phyloP scores from a whole-genome alignment of 2,888 invertebrate genomes.

The Lasioglossum oenotherae region DNA sequence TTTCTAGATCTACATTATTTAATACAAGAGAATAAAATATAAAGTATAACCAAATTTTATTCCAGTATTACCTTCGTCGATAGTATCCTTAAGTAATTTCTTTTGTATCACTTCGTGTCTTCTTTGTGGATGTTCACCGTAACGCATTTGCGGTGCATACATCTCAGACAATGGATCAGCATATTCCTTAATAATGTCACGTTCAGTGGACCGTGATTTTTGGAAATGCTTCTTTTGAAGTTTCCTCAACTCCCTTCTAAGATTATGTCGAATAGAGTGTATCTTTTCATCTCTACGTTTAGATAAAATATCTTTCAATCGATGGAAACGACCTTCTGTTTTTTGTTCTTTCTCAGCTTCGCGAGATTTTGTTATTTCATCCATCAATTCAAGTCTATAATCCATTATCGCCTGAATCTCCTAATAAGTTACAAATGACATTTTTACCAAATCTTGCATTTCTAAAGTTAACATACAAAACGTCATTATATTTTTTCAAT shows the following conservation, averaged over 20 bases:
- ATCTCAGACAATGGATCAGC: slow-evolving; percentile 87
- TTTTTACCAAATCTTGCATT: not conserved
- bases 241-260: slow-evolving; percentile 85
- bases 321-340: slow-evolving; percentile 81
- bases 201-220: slow-evolving; percentile 41
- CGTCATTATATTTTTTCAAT: not conserved
- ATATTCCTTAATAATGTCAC: slow-evolving; percentile 56
- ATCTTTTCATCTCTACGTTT: slow-evolving; percentile 87
- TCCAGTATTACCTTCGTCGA: slow-evolving; percentile 61
- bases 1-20: slow-evolving; percentile 85
- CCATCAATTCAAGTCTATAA: slow-evolving; percentile 89
- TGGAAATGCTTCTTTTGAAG: slow-evolving; percentile 83
- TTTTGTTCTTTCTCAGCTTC: slow-evolving; percentile 85
- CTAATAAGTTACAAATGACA: slow-evolving; percentile 82
- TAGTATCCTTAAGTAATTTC: slow-evolving; percentile 55
- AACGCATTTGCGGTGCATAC: slow-evolving; percentile 88
- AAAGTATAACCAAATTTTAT: not conserved
- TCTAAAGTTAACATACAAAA: not conserved
- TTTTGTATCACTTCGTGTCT: slow-evolving; percentile 84
- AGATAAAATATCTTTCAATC: slow-evolving; percentile 86
- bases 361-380: slow-evolving; percentile 86
- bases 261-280: slow-evolving; percentile 85
- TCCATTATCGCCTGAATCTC: slow-evolving; percentile 90
- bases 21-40: slow-evolving; percentile 19
- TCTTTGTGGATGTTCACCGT: slow-evolving; percentile 87